Conservation (phyloP, 2,888 invertebrate species). For the Apamea crenata region DNA sequence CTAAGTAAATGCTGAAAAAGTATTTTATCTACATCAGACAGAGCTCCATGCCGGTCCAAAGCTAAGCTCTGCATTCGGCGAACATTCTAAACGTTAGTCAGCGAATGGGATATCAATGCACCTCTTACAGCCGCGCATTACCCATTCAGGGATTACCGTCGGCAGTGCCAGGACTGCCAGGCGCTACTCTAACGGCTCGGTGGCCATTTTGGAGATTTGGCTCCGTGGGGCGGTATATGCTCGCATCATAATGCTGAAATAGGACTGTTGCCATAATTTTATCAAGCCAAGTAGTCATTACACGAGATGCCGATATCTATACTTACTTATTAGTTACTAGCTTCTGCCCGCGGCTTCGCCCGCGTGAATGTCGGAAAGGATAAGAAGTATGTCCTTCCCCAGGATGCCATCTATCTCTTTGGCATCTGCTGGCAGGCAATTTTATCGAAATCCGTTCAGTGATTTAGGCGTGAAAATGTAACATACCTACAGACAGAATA, state of each 20-base stretch:
- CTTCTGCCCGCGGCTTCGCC: no score
- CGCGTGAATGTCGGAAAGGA: no score
- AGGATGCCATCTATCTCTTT: no score
- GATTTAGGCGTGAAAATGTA: no score
- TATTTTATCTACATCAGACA: conserved; percentile 47
- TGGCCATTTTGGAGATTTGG: conserved; percentile 67
- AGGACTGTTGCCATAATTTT: conserved; percentile 16
- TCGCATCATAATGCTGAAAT: conserved; percentile 46
- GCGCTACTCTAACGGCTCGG: conserved; percentile 42
- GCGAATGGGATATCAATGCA: conserved; percentile 66
- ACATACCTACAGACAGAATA: no score
- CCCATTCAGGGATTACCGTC: conserved; percentile 71
- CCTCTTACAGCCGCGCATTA: conserved; percentile 66
- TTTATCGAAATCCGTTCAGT: no score
- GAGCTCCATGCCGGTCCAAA: conserved; percentile 16
- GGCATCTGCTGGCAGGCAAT: no score
- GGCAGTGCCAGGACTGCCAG: conserved; percentile 56
- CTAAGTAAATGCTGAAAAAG: conserved; percentile 25
- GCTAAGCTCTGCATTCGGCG: conserved; percentile 41
- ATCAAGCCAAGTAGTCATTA: conserved; percentile 18
- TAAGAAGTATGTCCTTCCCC: no score
- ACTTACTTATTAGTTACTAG: no score
- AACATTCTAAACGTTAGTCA: conserved; percentile 49
- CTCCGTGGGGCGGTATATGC: conserved; percentile 45
- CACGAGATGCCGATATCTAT: conserved; percentile 10